phyloP scores from a whole-genome alignment of 2,113 vertebrate species.

The Pardalotus punctatus region DNA sequence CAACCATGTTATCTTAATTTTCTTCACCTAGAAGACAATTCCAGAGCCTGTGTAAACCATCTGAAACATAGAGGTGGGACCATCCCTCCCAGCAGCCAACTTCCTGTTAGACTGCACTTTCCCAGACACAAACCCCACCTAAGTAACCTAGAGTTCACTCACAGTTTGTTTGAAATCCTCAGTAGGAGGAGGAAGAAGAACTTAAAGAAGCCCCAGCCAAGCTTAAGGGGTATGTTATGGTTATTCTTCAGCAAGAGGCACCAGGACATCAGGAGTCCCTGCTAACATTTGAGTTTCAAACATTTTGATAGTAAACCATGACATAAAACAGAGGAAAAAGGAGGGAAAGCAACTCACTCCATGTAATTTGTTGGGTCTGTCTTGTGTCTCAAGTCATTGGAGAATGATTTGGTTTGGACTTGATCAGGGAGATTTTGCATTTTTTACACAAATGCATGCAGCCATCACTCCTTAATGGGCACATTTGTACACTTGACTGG shows the following conservation, averaged over 20 bases:
- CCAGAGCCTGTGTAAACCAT: background rate
- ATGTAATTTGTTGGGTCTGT: background rate
- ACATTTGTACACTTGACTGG: background rate
- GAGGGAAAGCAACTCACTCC: background rate
- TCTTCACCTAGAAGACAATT: background rate
- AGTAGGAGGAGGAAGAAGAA: background rate
- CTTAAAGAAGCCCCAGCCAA: background rate
- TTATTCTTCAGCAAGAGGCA: background rate
- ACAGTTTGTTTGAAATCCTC: background rate
- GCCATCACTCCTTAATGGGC: background rate
- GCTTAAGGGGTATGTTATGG: background rate
- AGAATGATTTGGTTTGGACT: background rate
- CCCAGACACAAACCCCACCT: background rate
- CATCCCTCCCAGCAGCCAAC: background rate
- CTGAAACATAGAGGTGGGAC: background rate
- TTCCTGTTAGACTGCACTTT: background rate
- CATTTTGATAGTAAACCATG: background rate
- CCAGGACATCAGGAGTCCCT: background rate
- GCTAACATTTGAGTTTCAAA: background rate
- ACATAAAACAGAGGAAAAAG: background rate
- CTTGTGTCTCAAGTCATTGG: background rate
- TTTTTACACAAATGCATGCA: background rate
- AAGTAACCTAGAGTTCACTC: background rate
- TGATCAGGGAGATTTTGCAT: background rate
- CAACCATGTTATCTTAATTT: background rate